These are phyloP conservation scores for Lucilia cuprina DNA, from an alignment of 1,140 invertebrate species.

Conservation along the genomic window DNA sequence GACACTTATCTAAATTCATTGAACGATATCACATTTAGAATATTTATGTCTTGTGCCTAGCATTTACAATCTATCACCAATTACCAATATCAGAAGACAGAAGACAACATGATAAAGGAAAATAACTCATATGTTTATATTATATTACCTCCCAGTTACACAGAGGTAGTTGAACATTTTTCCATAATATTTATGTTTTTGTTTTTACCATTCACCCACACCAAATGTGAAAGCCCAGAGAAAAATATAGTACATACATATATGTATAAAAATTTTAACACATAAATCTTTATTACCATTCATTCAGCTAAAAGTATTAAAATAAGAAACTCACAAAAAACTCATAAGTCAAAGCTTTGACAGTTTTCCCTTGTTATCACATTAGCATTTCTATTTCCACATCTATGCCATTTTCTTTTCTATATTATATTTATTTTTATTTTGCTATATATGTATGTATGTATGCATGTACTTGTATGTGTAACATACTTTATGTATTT, in stretches of 20 bases:
- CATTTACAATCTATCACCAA: neutral
- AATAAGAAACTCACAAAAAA: neutral
- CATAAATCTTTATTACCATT: slow-evolving; percentile 32
- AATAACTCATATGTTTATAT: no score
- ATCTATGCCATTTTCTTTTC: neutral
- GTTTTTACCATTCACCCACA: no score
- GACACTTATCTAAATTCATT: neutral
- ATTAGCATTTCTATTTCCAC: slow-evolving; percentile 14
- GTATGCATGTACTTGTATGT: no score
- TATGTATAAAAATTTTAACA: neutral
- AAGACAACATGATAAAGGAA: no score
- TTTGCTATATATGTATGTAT: neutral
- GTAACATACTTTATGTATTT: neutral
- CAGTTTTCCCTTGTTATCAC: slow-evolving; percentile 32
- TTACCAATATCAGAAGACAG: no score
- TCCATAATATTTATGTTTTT: no score
- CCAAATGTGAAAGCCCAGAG: no score
- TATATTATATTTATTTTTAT: neutral
- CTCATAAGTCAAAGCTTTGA: slow-evolving; percentile 32
- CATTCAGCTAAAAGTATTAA: neutral
- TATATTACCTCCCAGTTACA: no score
- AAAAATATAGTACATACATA: no score
- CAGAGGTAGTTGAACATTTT: no score
- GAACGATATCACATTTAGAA: neutral
- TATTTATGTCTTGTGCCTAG: neutral